Evolutionary conservation across 2,113 vertebrate genomes (phyloP).

Genomic region (Scytalopus superciliaris): DNA sequence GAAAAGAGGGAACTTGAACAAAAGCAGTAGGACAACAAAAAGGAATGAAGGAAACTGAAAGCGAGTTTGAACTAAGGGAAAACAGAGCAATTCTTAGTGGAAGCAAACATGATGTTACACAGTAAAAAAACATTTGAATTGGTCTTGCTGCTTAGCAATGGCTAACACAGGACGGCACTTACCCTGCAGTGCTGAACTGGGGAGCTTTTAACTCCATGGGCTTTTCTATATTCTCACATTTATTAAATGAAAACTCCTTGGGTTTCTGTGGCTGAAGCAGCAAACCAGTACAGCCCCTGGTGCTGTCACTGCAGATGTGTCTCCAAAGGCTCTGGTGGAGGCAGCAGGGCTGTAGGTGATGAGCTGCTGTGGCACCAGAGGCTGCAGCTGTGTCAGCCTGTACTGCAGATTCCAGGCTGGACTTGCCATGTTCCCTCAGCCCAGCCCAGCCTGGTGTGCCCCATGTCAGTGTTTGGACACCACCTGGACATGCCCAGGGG

Average conservation of each 20-base stretch:
- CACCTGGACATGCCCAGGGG: accelerated
- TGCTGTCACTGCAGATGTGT: not conserved
- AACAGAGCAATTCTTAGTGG: not conserved
- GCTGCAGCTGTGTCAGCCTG: not conserved
- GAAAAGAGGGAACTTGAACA: not conserved
- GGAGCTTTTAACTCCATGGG: not conserved
- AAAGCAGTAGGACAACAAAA: not conserved
- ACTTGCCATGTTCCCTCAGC: not conserved
- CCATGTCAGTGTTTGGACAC: not conserved
- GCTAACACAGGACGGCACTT: not conserved
- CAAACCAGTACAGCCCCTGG: not conserved
- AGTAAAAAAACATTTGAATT: not conserved
- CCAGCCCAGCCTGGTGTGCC: not conserved
- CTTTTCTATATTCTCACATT: not conserved
- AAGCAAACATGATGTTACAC: not conserved
- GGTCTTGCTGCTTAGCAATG: not conserved
- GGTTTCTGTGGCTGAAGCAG: not conserved
- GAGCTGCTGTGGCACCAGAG: not conserved
- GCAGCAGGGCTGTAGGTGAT: accelerated
- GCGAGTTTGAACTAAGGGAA: not conserved
- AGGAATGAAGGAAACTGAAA: not conserved
- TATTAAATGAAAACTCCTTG: not conserved
- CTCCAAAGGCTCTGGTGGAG: not conserved
- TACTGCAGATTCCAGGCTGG: not conserved
- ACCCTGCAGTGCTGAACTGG: not conserved